Evolutionary conservation across 2,888 invertebrate species (phyloP).

Genomic region (Hypolimnas misippus): DNA sequence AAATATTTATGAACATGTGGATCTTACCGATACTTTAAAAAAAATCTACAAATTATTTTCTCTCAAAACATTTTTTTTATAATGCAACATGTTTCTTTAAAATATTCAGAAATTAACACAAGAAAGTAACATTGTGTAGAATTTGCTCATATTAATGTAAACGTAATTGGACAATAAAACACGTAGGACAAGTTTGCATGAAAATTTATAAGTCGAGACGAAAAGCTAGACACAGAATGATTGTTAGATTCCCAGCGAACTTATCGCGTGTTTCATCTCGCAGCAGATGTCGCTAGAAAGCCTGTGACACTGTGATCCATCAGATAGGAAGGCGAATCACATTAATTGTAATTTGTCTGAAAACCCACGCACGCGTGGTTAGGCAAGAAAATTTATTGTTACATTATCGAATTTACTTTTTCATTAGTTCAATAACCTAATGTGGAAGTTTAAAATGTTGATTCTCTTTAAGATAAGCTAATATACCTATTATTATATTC

Average conservation of each 20-base stretch:
- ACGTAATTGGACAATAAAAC: slow-evolving; percentile 13
- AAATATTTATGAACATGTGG: too few species aligned
- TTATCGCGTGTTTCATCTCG: slow-evolving; percentile 58
- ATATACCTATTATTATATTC: too few species aligned
- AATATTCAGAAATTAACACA: too few species aligned
- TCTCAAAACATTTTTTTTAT: too few species aligned
- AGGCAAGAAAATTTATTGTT: slow-evolving; percentile 7
- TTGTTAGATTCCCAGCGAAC: slow-evolving; percentile 48
- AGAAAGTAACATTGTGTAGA: not conserved
- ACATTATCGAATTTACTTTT: not conserved
- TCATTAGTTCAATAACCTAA: not conserved
- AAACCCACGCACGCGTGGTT: slow-evolving; percentile 20
- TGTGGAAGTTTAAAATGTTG: not conserved
- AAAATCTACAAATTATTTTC: too few species aligned
- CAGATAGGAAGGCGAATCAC: slow-evolving; percentile 55
- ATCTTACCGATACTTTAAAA: too few species aligned
- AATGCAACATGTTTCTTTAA: too few species aligned
- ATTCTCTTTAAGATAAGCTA: too few species aligned
- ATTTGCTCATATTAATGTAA: not conserved
- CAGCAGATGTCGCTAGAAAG: slow-evolving; percentile 68
- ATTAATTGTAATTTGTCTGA: slow-evolving; percentile 58
- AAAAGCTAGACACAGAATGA: slow-evolving; percentile 42
- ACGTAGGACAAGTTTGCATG: not conserved
- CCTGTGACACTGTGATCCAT: slow-evolving; percentile 54
- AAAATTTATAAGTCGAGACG: slow-evolving; percentile 32